A percentile compares a stretch with the other conserved stretches of the same genome.
These are phyloP conservation scores for Melanerpes formicivorus DNA, from an alignment of 2,113 vertebrate genomes.

Conservation along the genomic window DNA sequence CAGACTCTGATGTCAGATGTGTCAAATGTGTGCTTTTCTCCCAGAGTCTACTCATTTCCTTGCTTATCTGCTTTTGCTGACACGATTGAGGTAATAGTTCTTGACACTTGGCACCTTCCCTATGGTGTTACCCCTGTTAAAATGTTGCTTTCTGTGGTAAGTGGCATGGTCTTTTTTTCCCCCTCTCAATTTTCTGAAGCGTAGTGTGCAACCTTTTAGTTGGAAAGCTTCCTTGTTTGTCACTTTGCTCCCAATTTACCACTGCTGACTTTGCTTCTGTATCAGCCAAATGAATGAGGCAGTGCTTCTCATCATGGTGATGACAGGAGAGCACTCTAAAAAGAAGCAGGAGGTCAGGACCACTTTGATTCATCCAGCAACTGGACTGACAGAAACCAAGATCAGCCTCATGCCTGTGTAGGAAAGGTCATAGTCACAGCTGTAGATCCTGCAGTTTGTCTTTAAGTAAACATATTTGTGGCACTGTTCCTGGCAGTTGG, in stretches of 20 bases:
- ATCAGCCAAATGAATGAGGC: background rate
- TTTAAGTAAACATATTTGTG: background rate
- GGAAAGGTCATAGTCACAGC: background rate
- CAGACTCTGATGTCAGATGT: background rate
- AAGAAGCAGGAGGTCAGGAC: background rate
- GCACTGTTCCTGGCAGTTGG: fast-evolving
- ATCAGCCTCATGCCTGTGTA: fast-evolving
- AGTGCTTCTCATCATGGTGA: background rate
- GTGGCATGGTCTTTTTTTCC: too few species aligned
- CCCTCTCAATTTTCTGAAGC: background rate
- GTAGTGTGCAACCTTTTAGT: background rate
- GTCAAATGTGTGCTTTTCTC: constrained; percentile 42
- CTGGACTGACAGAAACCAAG: background rate
- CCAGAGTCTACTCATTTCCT: constrained; percentile 88
- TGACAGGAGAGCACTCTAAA: background rate
- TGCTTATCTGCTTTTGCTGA: constrained; percentile 84
- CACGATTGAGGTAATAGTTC: constrained; percentile 79
- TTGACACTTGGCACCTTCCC: background rate
- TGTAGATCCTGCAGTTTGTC: background rate
- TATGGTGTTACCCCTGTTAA: fast-evolving
- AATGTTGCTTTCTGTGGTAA: background rate
- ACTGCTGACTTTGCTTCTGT: constrained; percentile 34
- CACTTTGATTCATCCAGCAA: background rate
- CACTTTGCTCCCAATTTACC: background rate
- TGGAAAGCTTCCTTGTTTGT: background rate